phyloP scores from a whole-genome alignment of 2,888 invertebrate genomes.

The Macrosoma leucophasiata region DNA sequence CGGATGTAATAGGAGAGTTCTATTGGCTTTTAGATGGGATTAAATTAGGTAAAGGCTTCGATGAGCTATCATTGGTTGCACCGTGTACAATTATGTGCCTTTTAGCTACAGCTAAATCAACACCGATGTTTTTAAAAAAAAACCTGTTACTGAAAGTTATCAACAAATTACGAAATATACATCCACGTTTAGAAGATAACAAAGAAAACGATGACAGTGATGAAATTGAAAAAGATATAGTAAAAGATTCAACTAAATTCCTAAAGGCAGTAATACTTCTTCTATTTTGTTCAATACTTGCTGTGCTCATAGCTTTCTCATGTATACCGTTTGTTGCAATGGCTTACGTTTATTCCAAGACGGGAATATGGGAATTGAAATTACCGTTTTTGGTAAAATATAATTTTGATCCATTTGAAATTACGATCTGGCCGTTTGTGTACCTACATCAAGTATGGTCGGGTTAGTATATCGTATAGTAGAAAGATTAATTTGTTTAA shows the following conservation, averaged over 20 bases:
- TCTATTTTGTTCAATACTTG: conserved; percentile 25
- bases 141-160: conserved; percentile 30
- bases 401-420: too few species aligned
- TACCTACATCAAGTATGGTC: too few species aligned
- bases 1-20: too few species aligned
- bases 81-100: conserved; percentile 45
- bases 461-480: too few species aligned
- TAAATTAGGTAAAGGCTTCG: conserved; percentile 32
- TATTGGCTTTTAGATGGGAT: conserved; percentile 41
- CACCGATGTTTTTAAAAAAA: conserved; percentile 34
- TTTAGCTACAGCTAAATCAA: conserved; percentile 37
- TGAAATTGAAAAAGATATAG: conserved; percentile 28
- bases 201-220: conserved; percentile 3
- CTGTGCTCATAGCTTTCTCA: conserved; percentile 38
- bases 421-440: too few species aligned
- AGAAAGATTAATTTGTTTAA: too few species aligned
- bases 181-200: conserved; percentile 29
- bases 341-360: conserved; percentile 33
- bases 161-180: conserved; percentile 37
- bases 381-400: conserved; percentile 47
- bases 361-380: conserved; percentile 31
- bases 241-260: conserved; percentile 31
- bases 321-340: conserved; percentile 38
- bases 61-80: conserved; percentile 39
- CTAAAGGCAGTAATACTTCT: conserved; percentile 32